Evolutionary conservation across 2,797 vertebrate genomes (phyloP).

Genomic region (Spinibarbus caldwelli): DNA sequence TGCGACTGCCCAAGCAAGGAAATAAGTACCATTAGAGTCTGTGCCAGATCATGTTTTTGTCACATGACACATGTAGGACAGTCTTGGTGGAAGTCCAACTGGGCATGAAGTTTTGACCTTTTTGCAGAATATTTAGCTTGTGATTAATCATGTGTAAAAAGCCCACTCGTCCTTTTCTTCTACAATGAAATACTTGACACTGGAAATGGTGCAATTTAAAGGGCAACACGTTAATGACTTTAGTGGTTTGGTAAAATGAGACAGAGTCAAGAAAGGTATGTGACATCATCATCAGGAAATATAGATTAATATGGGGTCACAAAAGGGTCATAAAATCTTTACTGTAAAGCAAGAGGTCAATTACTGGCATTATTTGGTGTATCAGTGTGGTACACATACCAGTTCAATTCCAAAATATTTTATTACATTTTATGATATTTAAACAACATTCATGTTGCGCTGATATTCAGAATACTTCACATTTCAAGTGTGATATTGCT

Average conservation of each 20-base stretch:
- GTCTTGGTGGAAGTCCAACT: conserved; percentile 20
- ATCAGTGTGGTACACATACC: neutral
- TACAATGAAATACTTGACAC: conserved; percentile 40
- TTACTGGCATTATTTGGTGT: neutral
- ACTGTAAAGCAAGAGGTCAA: too few species aligned
- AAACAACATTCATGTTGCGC: neutral
- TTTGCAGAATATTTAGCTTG: conserved; percentile 53
- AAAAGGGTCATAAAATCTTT: too few species aligned
- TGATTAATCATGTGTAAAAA: conserved; percentile 53
- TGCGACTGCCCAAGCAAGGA: neutral
- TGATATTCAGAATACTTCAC: neutral
- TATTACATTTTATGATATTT: neutral
- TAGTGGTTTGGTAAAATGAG: neutral
- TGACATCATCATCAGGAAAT: conserved; percentile 14
- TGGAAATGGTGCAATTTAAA: conserved; percentile 51
- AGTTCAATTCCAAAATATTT: neutral
- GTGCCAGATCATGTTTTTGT: conserved; percentile 4
- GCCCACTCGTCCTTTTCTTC: conserved; percentile 42
- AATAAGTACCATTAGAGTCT: neutral
- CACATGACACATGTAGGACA: conserved; percentile 16
- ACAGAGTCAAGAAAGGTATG: neutral
- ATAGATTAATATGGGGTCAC: neutral
- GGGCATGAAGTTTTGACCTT: conserved; percentile 35
- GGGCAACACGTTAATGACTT: conserved; percentile 23
- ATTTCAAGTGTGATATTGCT: neutral